Conservation (phyloP, 2,888 invertebrate species). For the Watsonalla binaria region DNA sequence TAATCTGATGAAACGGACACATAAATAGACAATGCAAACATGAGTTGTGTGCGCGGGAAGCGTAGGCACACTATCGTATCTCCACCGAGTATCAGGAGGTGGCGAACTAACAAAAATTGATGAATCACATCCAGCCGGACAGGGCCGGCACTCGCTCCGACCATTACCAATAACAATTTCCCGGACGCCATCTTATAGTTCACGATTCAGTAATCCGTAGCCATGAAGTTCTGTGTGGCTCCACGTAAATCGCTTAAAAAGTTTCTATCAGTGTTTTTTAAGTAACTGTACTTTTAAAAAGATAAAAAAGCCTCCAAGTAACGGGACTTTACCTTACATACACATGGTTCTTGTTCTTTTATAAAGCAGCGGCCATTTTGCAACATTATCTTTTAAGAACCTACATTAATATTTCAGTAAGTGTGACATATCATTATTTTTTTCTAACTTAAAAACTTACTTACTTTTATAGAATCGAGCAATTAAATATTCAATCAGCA, state of each 20-base stretch:
- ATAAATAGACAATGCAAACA: constrained; percentile 37
- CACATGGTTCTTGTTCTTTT: neutral
- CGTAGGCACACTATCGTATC: constrained; percentile 14
- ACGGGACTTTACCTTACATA: neutral
- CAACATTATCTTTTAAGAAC: neutral
- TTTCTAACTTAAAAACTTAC: neutral
- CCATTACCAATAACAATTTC: constrained; percentile 59
- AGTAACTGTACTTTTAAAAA: neutral
- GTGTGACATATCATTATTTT: neutral
- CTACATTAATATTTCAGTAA: neutral
- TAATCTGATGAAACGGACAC: constrained; percentile 23
- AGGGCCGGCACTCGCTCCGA: constrained; percentile 21
- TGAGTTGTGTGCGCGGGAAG: constrained; percentile 12
- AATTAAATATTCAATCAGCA: neutral
- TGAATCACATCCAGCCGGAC: constrained; percentile 39
- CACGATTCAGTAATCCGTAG: constrained; percentile 45
- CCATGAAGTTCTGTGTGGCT: constrained; percentile 23
- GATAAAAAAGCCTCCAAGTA: neutral
- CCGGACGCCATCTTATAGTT: constrained; percentile 55
- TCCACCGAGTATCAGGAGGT: constrained; percentile 29
- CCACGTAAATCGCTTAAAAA: neutral
- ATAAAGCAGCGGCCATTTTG: neutral
- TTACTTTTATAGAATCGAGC: neutral
- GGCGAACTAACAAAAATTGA: constrained; percentile 49
- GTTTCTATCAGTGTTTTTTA: neutral